Evolutionary conservation across 1,140 invertebrate genomes (phyloP), one percentile per base, ranked within the genome.

Genomic region (Centruroides sculpturatus): DNA sequence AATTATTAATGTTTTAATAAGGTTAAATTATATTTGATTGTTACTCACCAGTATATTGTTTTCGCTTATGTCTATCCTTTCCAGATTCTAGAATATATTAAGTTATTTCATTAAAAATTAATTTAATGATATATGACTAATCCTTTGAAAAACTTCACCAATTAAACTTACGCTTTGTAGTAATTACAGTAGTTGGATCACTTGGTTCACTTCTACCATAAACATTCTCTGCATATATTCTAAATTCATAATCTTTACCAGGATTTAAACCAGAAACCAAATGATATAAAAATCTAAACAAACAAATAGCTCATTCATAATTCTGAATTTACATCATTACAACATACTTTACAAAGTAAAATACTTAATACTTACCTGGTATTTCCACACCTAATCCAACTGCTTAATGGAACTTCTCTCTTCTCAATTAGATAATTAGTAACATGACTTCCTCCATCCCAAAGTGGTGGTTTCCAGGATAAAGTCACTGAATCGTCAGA

Each of bases 351-450:
- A 47, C 47, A 51, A 23, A 23, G 23, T 23, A 47, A 53, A 66
- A 23, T 23, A 57, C 9, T n/a, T 91, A 91, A 71, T n/a, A n/a
- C 46, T 41, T 41, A 76, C 73, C 79, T 84, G 8, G 94, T 98
- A 67, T 89, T 92, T 51, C 91, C 92, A 65, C 92, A 91, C 60
- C 92, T 81, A 62, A 95, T 90, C 97, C 97, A 99, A 66, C 86
- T 91, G 46, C 84, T 83, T 81, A 93, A 85, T 36, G 91, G 90
- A 69, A 87, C 85, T 75, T 99, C 89, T 47, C 91, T 79, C 71
- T 93, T 96, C 73, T 98, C 93, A 12, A 98, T 88, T 56, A 94
- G 74, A 69, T 98, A 97, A 70, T 92, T 94, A 34, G 90, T 95
- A 70, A 95, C 92, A 66, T 90, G 85, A 57, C 87, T 89, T n/a